Base-by-base conservation (phyloP, 2,113 vertebrate genomes). In the Neogobius melanostomus region DNA sequence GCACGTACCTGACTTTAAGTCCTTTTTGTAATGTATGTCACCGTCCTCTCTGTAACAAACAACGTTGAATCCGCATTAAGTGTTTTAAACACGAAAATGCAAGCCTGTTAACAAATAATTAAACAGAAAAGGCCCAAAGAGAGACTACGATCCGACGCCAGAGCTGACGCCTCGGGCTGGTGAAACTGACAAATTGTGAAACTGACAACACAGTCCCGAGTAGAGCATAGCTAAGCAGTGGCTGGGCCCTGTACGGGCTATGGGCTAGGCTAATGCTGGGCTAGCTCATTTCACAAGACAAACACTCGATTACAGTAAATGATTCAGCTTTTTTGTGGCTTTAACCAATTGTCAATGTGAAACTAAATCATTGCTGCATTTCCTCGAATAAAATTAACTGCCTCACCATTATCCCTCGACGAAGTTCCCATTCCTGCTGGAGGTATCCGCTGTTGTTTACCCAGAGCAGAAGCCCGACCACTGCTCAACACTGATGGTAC, bases 391-490 rank as follows among this genome's bases (percentile, higher is more conserved):
- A 6, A 72, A 49, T 53, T 8, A 75, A 87, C 76, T 78, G 79
- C 71, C 85, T 88, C 77, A 83, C 84, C 81, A 51, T 85, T 86
- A 77, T 72, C 82, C 87, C 89, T 86, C 87, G 84, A 90, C 81
- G 85, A 90, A 92, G 85, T 90, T 87, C 81, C 91, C 93, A 92
- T 94, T 92, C 90, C 92, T 91, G 91, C 89, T 82, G 86, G 74
- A 87, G 87, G 86, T 70, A 90, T 88, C 82, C 79, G 84, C 90
- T 88, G 89, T 89, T 91, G 90, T 91, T 92, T 91, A 91, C 87
- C 81, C 88, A 88, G 53, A 56, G 53, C 51, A 52, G 87, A 82
- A 85, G 84, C 88, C 73, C 63, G 62, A 80, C 74, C 73, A 44
- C 74, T 21, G 78, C 73, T 77, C 72, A 66, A 75, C 48, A 57